These are phyloP conservation scores for Corapipo altera DNA, from an alignment of 2,113 vertebrate species.

Conservation along the genomic window DNA sequence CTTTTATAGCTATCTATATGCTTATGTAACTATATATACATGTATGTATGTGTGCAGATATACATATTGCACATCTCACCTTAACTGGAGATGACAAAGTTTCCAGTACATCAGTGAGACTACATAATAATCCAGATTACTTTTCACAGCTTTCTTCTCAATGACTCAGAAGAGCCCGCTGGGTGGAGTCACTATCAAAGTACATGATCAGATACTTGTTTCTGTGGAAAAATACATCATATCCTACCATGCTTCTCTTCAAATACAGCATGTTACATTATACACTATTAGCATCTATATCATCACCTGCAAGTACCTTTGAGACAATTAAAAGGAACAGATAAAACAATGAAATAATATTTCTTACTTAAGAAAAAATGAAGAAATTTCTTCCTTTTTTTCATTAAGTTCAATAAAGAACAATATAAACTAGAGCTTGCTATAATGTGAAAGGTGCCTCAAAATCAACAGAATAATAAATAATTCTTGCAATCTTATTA, in stretches of 20 bases:
- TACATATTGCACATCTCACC: neutral
- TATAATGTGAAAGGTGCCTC: neutral
- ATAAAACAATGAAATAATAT: neutral
- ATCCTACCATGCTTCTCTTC: neutral
- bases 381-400: neutral
- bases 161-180: neutral
- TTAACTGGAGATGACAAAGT: neutral
- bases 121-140: neutral
- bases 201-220: neutral
- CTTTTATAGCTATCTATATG: neutral
- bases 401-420: neutral
- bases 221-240: neutral
- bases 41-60: accelerated
- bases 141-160: neutral
- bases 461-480: neutral
- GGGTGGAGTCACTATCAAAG: neutral
- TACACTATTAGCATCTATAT: neutral
- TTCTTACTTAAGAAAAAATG: neutral
- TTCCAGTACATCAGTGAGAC: neutral
- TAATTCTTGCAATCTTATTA: neutral
- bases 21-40: neutral
- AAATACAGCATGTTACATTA: neutral
- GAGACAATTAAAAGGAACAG: neutral
- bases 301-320: neutral
- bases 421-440: neutral